phyloP scores from a whole-genome alignment of 2,113 vertebrate species.

The Ochotona curzoniae region DNA sequence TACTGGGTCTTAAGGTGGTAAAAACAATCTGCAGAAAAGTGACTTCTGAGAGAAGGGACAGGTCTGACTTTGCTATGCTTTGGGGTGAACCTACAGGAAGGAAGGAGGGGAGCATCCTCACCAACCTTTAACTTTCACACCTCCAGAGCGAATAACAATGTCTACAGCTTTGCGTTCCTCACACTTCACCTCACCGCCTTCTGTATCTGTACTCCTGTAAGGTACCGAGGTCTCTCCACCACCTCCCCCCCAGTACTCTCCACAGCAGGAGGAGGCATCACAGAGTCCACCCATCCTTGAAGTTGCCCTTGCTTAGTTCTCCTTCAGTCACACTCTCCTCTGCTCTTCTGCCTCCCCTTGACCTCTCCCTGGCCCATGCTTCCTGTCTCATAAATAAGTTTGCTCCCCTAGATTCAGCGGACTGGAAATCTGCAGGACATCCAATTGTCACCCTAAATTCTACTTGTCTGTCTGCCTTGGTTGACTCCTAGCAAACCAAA shows the following conservation, averaged over 20 bases:
- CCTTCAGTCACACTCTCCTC: not conserved
- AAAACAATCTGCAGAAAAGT: not conserved
- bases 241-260: not conserved
- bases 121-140: not conserved
- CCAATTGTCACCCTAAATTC: not conserved
- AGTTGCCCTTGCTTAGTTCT: not conserved
- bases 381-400: not conserved
- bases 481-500: not conserved
- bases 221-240: not conserved
- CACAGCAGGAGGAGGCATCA: not conserved
- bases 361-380: not conserved
- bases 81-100: not conserved
- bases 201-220: not conserved
- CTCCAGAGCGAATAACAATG: not conserved
- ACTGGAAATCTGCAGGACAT: not conserved
- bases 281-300: not conserved
- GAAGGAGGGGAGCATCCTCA: not conserved
- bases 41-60: not conserved
- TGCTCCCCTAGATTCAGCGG: not conserved
- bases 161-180: not conserved
- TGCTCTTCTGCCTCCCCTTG: not conserved
- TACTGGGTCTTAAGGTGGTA: not conserved
- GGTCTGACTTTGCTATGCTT: not conserved
- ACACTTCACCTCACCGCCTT: too few species aligned
- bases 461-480: conserved; percentile 1